These are phyloP conservation scores for Lamprotornis superbus DNA, from an alignment of 2,113 vertebrate genomes.

Conservation along the genomic window DNA sequence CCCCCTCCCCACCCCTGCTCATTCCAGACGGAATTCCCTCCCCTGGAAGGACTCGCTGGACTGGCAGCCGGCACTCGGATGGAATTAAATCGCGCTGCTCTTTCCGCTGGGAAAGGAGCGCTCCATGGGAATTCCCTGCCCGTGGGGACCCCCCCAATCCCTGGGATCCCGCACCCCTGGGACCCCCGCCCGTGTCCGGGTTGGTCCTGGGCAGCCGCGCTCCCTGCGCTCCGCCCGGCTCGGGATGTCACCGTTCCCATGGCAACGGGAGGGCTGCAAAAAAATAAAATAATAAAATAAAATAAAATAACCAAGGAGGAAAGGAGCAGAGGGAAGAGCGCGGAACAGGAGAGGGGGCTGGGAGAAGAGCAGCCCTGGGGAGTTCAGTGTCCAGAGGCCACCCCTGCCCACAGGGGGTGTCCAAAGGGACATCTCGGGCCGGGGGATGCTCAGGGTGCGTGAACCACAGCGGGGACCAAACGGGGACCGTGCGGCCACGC, in stretches of 20 bases:
- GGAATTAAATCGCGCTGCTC: not conserved
- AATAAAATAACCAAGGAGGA: too few relatives aligned
- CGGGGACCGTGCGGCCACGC: not conserved
- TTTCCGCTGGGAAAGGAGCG: not conserved
- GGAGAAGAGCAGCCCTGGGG: not conserved
- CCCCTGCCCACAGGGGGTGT: too few relatives aligned
- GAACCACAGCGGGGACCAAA: too few relatives aligned
- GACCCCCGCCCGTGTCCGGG: not conserved
- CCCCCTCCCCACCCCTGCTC: accelerated
- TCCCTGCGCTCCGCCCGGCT: not conserved
- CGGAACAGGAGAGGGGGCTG: not conserved
- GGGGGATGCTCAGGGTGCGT: accelerated
- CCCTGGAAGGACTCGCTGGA: not conserved
- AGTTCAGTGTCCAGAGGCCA: not conserved
- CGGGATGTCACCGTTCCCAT: conserved; percentile 14
- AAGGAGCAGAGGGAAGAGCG: not conserved
- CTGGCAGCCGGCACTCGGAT: not conserved
- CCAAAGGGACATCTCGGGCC: not conserved
- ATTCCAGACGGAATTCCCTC: not conserved
- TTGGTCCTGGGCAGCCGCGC: not conserved
- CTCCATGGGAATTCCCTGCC: not conserved
- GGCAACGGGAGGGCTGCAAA: not conserved
- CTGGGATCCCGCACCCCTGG: not conserved
- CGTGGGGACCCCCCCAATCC: accelerated
- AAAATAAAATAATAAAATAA: too few relatives aligned